Evolutionary conservation across 1,140 invertebrate genomes (phyloP), one percentile per base, ranked within the genome.

Genomic region (Musca domestica): DNA sequence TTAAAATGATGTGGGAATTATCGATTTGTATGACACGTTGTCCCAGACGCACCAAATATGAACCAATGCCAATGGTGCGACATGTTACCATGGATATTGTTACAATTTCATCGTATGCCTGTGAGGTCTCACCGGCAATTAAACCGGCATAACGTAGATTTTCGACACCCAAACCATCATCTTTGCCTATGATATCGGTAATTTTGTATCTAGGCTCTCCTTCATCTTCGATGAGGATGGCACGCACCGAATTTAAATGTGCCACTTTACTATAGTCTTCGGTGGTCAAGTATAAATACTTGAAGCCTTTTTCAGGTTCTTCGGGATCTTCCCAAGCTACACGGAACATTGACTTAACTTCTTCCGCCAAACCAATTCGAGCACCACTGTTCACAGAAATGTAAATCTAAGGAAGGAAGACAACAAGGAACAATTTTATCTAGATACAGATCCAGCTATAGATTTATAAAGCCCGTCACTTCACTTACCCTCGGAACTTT

Each of bases 61-160:
- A 93, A 14, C 98, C 98, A 76, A 99, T 99, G 73, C 98, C 98
- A 74, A 99, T 98, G 20, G 98, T 94, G 25, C 98, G 86, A 82
- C 98, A 99, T 0, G 96, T 95, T 1, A 98, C 96, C 83, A 99
- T 89, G 1, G 95, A 98, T 69, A 99, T 98, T 9, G 98, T 99
- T 12, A 98, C 91, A 20, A 99, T 88, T 81, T 99, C 95, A 58
- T 91, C 86, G 81, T 99, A 99, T 0, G 97, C 97, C 77, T 89
- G 87, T 0, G 96, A 98, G 0, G 97, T 96, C 85, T 99, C 98
- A 2, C 97, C 97, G 22, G 98, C 98, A 76, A 99, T 99, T 84
- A 98, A 90, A 46, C 96, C 98, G 3, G 98, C 97, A 75, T 95
- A 95, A 22, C 92, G 88, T 0, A 99, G 85, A 84, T 98, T 99